Evolutionary conservation across 2,888 invertebrate species (phyloP).

Genomic region (Galerucella calmariensis): DNA sequence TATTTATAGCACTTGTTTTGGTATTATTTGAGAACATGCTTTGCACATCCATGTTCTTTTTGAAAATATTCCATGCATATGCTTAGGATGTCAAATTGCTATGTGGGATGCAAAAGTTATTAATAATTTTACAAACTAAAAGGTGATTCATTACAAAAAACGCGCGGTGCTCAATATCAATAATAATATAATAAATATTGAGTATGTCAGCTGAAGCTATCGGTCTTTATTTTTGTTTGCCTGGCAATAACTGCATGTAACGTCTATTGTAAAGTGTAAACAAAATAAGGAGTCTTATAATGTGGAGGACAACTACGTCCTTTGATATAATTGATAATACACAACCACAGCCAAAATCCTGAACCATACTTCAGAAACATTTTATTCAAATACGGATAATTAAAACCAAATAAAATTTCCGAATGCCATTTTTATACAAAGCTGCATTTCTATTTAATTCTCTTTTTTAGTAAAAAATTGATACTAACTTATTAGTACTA

Average conservation of each 20-base stretch:
- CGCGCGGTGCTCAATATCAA: neutral
- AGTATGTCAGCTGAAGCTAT: neutral
- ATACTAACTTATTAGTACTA: neutral
- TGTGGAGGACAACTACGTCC: conserved; percentile 23
- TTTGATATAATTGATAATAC: conserved; percentile 18
- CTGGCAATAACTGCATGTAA: neutral
- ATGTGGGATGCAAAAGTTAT: no score
- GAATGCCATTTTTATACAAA: conserved; percentile 22
- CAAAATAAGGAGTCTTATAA: conserved; percentile 14
- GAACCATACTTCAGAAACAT: neutral
- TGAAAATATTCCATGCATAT: no score
- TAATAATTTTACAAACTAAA: no score
- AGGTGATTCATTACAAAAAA: no score
- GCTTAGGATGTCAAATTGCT: no score
- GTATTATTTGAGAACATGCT: no score
- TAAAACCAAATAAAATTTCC: conserved; percentile 23
- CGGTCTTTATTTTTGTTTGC: no score
- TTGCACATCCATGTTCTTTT: no score
- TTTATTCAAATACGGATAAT: conserved; percentile 18
- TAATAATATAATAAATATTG: neutral
- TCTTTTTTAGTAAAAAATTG: neutral
- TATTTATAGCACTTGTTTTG: no score
- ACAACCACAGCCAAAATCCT: neutral
- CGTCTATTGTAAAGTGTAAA: conserved; percentile 18
- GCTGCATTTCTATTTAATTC: conserved; percentile 2